Evolutionary conservation across 2,888 invertebrate genomes (phyloP).

Genomic region (Labia minor): DNA sequence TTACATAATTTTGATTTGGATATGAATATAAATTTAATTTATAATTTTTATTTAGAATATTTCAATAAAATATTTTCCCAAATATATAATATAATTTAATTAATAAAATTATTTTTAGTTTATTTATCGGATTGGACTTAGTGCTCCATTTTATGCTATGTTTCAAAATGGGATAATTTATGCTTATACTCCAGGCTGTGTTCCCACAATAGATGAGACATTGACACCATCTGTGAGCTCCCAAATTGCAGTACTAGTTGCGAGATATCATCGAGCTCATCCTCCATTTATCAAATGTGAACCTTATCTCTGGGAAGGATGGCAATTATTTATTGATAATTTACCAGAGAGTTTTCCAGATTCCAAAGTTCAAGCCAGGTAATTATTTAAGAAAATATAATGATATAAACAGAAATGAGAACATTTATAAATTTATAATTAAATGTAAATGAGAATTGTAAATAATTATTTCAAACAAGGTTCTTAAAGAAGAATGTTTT

Average conservation of each 20-base stretch:
- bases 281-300: background rate
- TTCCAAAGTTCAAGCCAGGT: background rate
- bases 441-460: too few relatives aligned
- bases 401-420: too few relatives aligned
- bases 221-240: background rate
- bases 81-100: too few relatives aligned
- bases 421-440: too few relatives aligned
- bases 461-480: too few relatives aligned
- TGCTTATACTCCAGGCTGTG: background rate
- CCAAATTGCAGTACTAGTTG: background rate
- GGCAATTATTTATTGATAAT: background rate
- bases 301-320: background rate
- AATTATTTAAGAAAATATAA: too few relatives aligned
- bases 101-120: background rate
- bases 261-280: background rate
- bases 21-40: too few relatives aligned
- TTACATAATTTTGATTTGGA: too few relatives aligned
- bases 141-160: background rate
- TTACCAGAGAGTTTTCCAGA: background rate
- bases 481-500: too few relatives aligned
- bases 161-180: background rate
- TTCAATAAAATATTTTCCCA: too few relatives aligned
- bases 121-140: background rate
- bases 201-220: background rate
- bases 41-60: too few relatives aligned